Base-by-base conservation (phyloP, 2,888 invertebrate genomes). In the Drosophila demipolita region DNA sequence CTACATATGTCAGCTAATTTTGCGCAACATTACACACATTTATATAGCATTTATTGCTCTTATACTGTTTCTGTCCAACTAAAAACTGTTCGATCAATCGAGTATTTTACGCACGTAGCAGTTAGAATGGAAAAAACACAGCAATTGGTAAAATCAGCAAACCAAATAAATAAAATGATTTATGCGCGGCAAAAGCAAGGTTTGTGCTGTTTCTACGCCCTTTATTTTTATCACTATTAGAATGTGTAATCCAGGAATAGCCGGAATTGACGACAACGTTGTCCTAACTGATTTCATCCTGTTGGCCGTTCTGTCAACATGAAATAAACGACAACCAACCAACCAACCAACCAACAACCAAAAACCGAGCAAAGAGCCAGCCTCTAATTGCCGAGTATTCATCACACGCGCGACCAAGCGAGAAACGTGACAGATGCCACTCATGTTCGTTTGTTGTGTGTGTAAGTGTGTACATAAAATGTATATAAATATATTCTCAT, bases 311-410 rank as follows among this genome's bases (percentile, higher is more conserved):
- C 63, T 90, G 89, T 89, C 90, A 90, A 89, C 87, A 79, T 82
- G 66, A 70, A 82, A 74, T 79, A 38, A 68, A 62, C 60, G 53
- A 72, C 59, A 61, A 17, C 48, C 20, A 45, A 45, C 42, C 38
- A 45, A 45, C 45, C 42, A 42, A 42, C n/a, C 36, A 42, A 42
- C 40, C 29, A 6, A 29, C 29, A 29, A 6, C 29, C 29, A 29
- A 29, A 29, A 23, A 36, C 26, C 32, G 35, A 32, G 26, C 40
- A 26, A 40, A 38, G 52, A 54, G 35, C 60, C 26, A 62, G 70
- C 78, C 91, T 87, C 87, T 87, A 87, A 87, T 87, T 90, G 87
- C 90, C 75, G 75, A 81, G 82, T 90, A 87, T 87, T 87, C 87
- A 90, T 87, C 87, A 90, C 91, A 87, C 87, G 87, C 87, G 78